Base-by-base conservation (phyloP, 2,888 invertebrate genomes). In the Lepidocyrtoides sp. region DNA sequence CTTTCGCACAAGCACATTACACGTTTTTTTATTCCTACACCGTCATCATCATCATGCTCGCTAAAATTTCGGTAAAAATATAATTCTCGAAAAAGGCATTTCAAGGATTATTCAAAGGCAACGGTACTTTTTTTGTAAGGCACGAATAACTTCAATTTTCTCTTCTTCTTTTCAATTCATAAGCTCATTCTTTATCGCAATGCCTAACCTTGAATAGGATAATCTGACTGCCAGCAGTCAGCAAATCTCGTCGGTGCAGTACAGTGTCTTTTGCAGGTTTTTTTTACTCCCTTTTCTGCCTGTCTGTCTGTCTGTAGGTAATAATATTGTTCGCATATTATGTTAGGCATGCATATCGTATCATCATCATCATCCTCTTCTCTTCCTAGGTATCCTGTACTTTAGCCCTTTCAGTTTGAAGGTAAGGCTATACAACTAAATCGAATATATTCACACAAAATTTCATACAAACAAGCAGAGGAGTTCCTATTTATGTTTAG, bases 121-220 rank as follows among this genome's bases (percentile, higher is more conserved):
- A 88, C 88, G 88, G 89, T 89, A 89, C 82, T 89, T 82, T 66
- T n/a, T 89, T 89, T 89, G 81, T 89, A 82, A 81, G 89, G 82
- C 89, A 89, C 82, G 60, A 89, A 82, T 89, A 69, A 75, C 81
- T 89, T 82, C 69, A 89, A 89, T 89, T 89, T 88, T 88, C 81
- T 88, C 87, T 75, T 69, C 75, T 60, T 66, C 75, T 69, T 88
- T 82, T 82, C 69, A 89, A 60, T 81, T 89, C 75, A 82, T 72
- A 89, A 89, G 75, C 82, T 69, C 89, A 88, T 57, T 81, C 63
- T 32, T 60, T 79, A 87, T 63, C 60, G 48, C 44, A 87, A 79
- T 69, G 89, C 82, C 82, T 89, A 89, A 89, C 89, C 89, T 89
- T 89, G 82, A 89, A 89, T 72, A 89, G 89, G 81, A 81, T 88